These are phyloP conservation scores for Lepidurus arcticus DNA, from an alignment of 1,140 invertebrate genomes.

Conservation along the genomic window DNA sequence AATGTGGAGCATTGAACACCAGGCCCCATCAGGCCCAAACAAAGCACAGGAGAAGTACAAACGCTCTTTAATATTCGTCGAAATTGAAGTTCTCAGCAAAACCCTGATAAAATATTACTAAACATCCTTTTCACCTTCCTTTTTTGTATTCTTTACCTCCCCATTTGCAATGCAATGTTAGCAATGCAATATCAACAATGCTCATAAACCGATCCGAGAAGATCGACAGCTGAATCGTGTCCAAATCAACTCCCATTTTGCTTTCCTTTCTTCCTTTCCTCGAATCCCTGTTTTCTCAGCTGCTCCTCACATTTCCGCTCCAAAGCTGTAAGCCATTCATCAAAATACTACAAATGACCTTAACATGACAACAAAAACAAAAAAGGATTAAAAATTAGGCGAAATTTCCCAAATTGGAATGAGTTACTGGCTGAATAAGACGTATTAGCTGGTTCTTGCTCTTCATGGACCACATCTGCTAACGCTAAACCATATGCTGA, in stretches of 20 bases:
- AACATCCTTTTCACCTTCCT: neutral
- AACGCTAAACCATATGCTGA: too few relatives aligned
- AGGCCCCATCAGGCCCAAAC: slow-evolving; percentile 93
- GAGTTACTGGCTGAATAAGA: too few relatives aligned
- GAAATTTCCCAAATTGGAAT: too few relatives aligned
- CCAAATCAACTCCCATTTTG: slow-evolving; percentile 50
- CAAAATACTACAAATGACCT: slow-evolving; percentile 47
- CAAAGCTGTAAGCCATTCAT: too few relatives aligned
- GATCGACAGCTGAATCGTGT: slow-evolving; percentile 93
- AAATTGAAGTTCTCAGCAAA: slow-evolving; percentile 90
- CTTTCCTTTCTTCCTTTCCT: slow-evolving; percentile 39
- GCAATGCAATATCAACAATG: slow-evolving; percentile 68
- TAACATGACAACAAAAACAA: slow-evolving; percentile 30
- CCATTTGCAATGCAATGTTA: slow-evolving; percentile 69
- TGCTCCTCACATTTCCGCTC: slow-evolving; percentile 56
- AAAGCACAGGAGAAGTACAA: slow-evolving; percentile 98
- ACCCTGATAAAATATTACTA: slow-evolving; percentile 53
- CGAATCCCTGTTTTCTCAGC: slow-evolving; percentile 68
- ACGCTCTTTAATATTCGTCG: slow-evolving; percentile 97
- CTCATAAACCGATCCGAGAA: slow-evolving; percentile 99
- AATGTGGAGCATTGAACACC: too few relatives aligned
- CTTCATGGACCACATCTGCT: too few relatives aligned
- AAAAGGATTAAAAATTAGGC: neutral
- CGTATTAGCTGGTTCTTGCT: too few relatives aligned
- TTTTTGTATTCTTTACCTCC: slow-evolving; percentile 56